A percentile compares a stretch with the other conserved stretches of the same genome.
phyloP scores from a whole-genome alignment of 2,113 vertebrate genomes.

The Ahaetulla prasina region DNA sequence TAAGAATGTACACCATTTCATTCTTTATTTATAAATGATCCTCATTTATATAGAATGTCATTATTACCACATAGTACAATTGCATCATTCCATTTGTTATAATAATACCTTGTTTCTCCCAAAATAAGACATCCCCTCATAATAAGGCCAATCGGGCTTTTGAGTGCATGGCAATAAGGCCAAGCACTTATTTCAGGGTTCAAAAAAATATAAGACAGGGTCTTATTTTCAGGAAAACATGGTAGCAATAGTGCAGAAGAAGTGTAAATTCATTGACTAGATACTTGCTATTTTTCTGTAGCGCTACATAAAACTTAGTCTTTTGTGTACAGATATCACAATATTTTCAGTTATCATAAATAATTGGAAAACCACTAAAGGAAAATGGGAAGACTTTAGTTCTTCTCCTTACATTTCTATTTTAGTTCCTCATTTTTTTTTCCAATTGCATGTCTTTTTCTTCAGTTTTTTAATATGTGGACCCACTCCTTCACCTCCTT shows the following conservation, averaged over 20 bases:
- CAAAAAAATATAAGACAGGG: too few species aligned
- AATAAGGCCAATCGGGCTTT: too few species aligned
- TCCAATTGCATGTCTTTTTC: not conserved
- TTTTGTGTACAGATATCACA: not conserved
- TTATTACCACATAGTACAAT: not conserved
- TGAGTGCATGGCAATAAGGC: too few species aligned
- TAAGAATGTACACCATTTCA: not conserved
- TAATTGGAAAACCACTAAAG: not conserved
- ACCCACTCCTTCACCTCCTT: not conserved
- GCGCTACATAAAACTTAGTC: not conserved
- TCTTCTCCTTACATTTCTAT: not conserved
- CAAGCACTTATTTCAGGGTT: too few species aligned
- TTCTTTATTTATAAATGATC: constrained; percentile 31
- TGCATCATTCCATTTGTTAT: not conserved
- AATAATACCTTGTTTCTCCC: not conserved
- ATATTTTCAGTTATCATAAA: not conserved
- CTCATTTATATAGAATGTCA: constrained; percentile 4
- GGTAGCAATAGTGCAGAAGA: not conserved
- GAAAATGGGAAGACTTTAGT: not conserved
- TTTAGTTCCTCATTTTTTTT: not conserved
- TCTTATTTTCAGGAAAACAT: too few species aligned
- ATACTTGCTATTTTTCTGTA: constrained; percentile 12
- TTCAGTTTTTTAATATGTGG: not conserved
- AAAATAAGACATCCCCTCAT: too few species aligned
- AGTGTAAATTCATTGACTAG: not conserved